phyloP scores from a whole-genome alignment of 2,888 invertebrate genomes.

The Clunio marinus region DNA sequence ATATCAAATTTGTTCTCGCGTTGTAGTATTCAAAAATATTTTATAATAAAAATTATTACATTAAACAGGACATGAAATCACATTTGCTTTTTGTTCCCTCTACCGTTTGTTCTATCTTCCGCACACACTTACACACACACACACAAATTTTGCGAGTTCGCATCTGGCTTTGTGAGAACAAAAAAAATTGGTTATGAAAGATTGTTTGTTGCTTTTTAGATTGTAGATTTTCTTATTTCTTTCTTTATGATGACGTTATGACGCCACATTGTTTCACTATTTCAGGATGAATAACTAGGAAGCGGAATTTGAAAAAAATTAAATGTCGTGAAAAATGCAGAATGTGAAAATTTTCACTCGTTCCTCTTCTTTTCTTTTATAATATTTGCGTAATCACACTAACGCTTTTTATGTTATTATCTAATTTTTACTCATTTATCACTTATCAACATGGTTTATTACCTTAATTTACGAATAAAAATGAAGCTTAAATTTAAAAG shows the following conservation, averaged over 20 bases:
- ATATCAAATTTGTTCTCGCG: too few species aligned
- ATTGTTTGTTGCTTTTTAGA: too few species aligned
- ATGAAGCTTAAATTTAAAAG: too few species aligned
- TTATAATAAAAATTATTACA: too few species aligned
- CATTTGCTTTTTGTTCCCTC: not conserved
- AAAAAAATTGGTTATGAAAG: slow-evolving; percentile 9
- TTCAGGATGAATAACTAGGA: not conserved
- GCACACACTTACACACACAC: not conserved
- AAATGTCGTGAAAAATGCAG: not conserved
- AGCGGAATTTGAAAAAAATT: slow-evolving; percentile 11
- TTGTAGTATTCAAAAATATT: too few species aligned
- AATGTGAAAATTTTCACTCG: slow-evolving; percentile 6
- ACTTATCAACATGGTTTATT: not conserved
- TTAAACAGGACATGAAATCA: not conserved
- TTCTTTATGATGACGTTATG: not conserved
- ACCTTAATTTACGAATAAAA: not conserved
- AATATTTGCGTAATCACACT: not conserved
- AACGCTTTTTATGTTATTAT: not conserved
- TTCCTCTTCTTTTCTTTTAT: not conserved
- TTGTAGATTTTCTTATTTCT: too few species aligned
- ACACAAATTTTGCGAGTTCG: not conserved
- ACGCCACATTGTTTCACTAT: not conserved
- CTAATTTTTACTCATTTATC: not conserved
- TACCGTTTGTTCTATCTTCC: not conserved
- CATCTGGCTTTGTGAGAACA: slow-evolving; percentile 10